Base-by-base conservation (phyloP, 2,888 invertebrate genomes). In the Belgica antarctica region DNA sequence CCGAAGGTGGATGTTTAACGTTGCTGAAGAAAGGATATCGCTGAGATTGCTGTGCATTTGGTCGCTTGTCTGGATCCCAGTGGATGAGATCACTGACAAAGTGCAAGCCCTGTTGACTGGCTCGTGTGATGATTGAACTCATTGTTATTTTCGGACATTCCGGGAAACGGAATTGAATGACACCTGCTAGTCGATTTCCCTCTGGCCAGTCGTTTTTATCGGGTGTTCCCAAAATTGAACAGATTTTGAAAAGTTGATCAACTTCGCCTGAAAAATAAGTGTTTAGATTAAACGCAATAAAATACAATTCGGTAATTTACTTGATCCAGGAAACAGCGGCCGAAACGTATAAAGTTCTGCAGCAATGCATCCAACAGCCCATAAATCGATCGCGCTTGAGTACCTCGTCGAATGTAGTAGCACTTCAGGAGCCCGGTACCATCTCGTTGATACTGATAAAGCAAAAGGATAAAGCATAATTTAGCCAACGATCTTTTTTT, bases 291-390 rank as follows among this genome's bases (percentile, higher is more conserved):
- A n/a, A n/a, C n/a, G n/a, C n/a, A n/a, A n/a, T n/a, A n/a, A n/a
- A n/a, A n/a, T n/a, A n/a, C n/a, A n/a, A n/a, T n/a, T n/a, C n/a
- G n/a, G n/a, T n/a, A n/a, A n/a, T n/a, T n/a, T n/a, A n/a, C 94
- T 95, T 76, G 92, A 94, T 2, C 97, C 97, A 0, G 97, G 97
- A 80, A 97, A 97, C 27, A 97, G 82, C 0, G 97, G 96, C 57
- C 96, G 86, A 76, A 94, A 90, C 41, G 96, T 96, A 79, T 96
- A 96, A 70, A 99, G 83, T 81, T 99, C 99, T 4, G 97, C 93
- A 86, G 96, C 93, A 74, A 99, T 99, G 77, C 97, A 97, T 52
- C 96, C 98, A 62, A 97, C 89, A 1, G 97, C 97, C 97, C 97
- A 99, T 73, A 99, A 85, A 81, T 98, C 97, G 73, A 99, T 96